Evolutionary conservation across 2,113 vertebrate genomes (phyloP), one percentile per base, ranked within the genome.

Genomic region (Gasterosteus aculeatus): DNA sequence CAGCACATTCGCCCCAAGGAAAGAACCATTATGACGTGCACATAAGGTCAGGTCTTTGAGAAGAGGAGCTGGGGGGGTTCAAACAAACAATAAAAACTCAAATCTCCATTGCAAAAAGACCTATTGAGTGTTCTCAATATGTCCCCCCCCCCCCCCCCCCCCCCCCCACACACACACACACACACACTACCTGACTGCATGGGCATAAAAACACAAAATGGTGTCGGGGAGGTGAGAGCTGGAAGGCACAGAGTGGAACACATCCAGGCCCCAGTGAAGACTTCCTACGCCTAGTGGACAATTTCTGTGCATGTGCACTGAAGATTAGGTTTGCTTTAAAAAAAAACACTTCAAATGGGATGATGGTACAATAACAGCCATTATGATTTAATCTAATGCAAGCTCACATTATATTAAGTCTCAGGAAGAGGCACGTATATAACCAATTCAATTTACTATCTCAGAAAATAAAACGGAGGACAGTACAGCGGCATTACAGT

Each of bases 131-230:
- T 76, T 91, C 85, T 84, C 22, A 26, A 26, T 26, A 26, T 59
- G 67, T 80, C 56, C 74, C 70, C 78, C 72, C 85, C 80, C 75
- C 67, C 75, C 76, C 85, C 78, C 81, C 85, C 80, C 65, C 2
- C 2, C n/a, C 9, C 18, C 4, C 3, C 44, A 19, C 49, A 18
- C 47, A 2, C 18, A 46, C 51, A 73, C 71, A 38, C 35, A 38
- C 35, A 38, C 6, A 38, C 35, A 35, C 33, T 94, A 94, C 88
- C 93, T 94, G 92, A 90, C 93, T 93, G 89, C 87, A 82, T 89
- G 92, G 88, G 91, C 91, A 92, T 83, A 62, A 58, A 91, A 68
- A 64, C 82, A 95, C 93, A 95, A 95, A 95, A 96, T 95, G 95
- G 94, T 85, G 88, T 86, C 47, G 68, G 83, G 80, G 85, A 80